Evolutionary conservation across 2,888 invertebrate species (phyloP).

Genomic region (Drosophila engyochracea): DNA sequence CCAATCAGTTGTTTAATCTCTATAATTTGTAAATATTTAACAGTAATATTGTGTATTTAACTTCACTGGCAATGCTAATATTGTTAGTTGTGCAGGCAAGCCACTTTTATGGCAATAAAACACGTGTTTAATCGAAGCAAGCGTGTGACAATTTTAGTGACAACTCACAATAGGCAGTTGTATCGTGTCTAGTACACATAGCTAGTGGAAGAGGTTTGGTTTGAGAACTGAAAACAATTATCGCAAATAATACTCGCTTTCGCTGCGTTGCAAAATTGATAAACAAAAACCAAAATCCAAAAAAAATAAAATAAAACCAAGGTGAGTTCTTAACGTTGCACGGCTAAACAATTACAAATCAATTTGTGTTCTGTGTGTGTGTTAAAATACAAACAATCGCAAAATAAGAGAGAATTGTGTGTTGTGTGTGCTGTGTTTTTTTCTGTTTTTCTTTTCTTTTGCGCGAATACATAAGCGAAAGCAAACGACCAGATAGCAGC

Average conservation of each 20-base stretch:
- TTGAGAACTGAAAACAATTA: constrained; percentile 68
- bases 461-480: constrained; percentile 59
- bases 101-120: background rate
- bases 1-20: constrained; percentile 19
- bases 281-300: constrained; percentile 34
- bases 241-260: constrained; percentile 63
- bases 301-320: constrained; percentile 37
- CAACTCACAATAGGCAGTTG: constrained; percentile 59
- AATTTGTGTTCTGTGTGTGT: constrained; percentile 16
- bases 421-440: constrained; percentile 37
- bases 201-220: constrained; percentile 54
- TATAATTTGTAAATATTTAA: constrained; percentile 11
- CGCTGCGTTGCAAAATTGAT: constrained; percentile 59
- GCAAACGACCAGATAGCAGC: constrained; percentile 51
- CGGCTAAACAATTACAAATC: constrained; percentile 5
- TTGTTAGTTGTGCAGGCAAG: background rate
- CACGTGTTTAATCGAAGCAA: constrained; percentile 35
- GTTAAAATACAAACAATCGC: constrained; percentile 35
- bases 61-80: background rate
- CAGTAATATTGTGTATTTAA: constrained; percentile 11
- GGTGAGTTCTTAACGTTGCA: constrained; percentile 46
- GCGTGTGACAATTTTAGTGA: constrained; percentile 44
- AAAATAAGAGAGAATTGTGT: constrained; percentile 36
- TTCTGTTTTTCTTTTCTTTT: constrained; percentile 33
- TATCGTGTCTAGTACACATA: constrained; percentile 61